Conservation (phyloP, 2,113 vertebrate species). For the Eptesicus fuscus region DNA sequence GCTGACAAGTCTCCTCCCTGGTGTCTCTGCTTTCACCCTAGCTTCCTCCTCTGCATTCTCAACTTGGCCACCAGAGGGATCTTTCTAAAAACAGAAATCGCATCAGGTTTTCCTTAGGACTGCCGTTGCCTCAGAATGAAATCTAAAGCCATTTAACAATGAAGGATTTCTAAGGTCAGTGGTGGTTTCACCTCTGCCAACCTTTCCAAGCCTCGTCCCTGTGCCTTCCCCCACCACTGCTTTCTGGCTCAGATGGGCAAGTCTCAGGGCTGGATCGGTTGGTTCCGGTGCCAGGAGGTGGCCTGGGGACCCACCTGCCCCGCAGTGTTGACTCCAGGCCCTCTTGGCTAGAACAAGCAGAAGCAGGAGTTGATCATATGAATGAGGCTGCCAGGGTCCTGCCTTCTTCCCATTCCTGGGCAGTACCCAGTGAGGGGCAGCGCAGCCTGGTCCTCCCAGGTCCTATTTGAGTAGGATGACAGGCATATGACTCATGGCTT, state of each 20-base stretch:
- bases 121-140: not conserved
- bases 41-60: slow-evolving; percentile 10
- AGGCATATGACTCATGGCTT: not conserved
- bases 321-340: not conserved
- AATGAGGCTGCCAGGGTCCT: not conserved
- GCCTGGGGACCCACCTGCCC: not conserved
- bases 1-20: not conserved
- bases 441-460: not conserved
- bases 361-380: not conserved
- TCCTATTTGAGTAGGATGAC: not conserved
- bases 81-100: slow-evolving; percentile 4
- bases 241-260: not conserved
- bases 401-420: not conserved
- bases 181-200: not conserved
- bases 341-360: not conserved
- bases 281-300: not conserved
- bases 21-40: not conserved
- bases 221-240: not conserved
- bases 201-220: not conserved
- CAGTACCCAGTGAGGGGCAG: not conserved
- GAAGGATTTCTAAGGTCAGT: not conserved
- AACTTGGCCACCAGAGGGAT: slow-evolving; percentile 36
- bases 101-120: not conserved
- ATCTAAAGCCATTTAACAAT: not conserved
- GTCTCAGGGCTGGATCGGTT: not conserved